Conservation (phyloP, 2,888 invertebrate genomes). For the Plemyria rubiginata region DNA sequence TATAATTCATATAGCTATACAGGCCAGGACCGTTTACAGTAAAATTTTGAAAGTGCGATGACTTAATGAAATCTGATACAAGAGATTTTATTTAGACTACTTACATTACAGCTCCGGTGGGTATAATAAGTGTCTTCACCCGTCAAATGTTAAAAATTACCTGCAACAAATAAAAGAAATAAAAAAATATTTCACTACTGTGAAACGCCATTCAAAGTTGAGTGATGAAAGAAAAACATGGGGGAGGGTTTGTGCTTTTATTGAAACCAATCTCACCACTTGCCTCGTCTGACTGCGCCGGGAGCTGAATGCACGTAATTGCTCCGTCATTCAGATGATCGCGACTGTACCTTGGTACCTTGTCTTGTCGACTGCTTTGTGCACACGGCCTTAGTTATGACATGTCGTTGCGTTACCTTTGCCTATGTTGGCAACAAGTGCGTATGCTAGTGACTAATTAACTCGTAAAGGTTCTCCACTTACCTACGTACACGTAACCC, state of each 20-base stretch:
- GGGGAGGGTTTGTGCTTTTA: slow-evolving; percentile 81
- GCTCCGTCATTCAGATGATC: slow-evolving; percentile 83
- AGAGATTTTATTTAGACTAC: neutral
- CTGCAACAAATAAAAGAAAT: slow-evolving; percentile 58
- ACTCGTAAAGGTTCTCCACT: neutral
- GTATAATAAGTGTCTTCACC: neutral
- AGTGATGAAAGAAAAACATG: slow-evolving; percentile 83
- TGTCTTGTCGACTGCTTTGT: slow-evolving; percentile 80
- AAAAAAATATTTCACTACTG: slow-evolving; percentile 48
- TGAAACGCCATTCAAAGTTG: slow-evolving; percentile 76
- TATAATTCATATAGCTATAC: too few relatives aligned
- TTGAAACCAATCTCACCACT: slow-evolving; percentile 83
- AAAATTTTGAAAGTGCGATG: too few relatives aligned
- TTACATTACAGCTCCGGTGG: neutral
- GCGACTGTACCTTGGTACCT: slow-evolving; percentile 72
- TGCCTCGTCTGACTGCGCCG: slow-evolving; percentile 76
- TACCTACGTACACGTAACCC: neutral
- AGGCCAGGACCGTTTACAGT: too few relatives aligned
- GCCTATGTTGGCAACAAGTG: slow-evolving; percentile 58
- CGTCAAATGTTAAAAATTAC: slow-evolving; percentile 49
- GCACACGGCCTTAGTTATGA: slow-evolving; percentile 65
- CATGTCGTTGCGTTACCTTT: slow-evolving; percentile 68
- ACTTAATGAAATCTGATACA: neutral
- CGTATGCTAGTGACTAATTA: neutral
- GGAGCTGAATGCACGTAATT: slow-evolving; percentile 80